phyloP scores from a whole-genome alignment of 1,140 invertebrate genomes.

The Heliconius eleuchia region DNA sequence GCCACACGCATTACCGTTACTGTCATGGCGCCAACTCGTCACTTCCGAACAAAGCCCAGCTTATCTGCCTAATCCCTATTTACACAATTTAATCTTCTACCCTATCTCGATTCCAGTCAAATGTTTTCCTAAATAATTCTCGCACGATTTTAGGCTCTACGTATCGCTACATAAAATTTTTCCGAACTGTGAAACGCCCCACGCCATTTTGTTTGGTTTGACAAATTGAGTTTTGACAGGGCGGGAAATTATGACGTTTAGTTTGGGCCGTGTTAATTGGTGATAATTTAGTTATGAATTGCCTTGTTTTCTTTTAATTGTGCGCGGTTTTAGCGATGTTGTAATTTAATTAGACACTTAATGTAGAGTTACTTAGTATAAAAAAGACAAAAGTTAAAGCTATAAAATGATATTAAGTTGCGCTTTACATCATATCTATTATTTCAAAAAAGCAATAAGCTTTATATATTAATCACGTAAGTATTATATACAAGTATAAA shows the following conservation, averaged over 20 bases:
- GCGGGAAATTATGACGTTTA: constrained; percentile 65
- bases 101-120: constrained; percentile 45
- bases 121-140: constrained; percentile 40
- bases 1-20: constrained; percentile 56
- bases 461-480: too few species aligned
- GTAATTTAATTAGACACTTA: neutral
- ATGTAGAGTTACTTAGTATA: neutral
- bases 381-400: neutral
- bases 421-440: too few species aligned
- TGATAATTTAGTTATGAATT: constrained; percentile 58
- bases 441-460: too few species aligned
- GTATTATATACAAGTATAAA: too few species aligned
- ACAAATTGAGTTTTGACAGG: constrained; percentile 79
- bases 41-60: constrained; percentile 66
- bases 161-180: constrained; percentile 43
- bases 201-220: constrained; percentile 71
- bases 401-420: too few species aligned
- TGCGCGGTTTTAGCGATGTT: neutral
- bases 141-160: constrained; percentile 59
- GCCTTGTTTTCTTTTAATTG: constrained; percentile 60
- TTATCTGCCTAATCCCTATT: constrained; percentile 79
- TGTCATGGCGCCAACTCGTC: constrained; percentile 65
- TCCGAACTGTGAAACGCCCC: constrained; percentile 46
- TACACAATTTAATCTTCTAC: constrained; percentile 77
- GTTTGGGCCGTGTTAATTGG: constrained; percentile 59